These are phyloP conservation scores for Notospermus geniculatus DNA, from an alignment of 1,140 invertebrate genomes.

Conservation along the genomic window DNA sequence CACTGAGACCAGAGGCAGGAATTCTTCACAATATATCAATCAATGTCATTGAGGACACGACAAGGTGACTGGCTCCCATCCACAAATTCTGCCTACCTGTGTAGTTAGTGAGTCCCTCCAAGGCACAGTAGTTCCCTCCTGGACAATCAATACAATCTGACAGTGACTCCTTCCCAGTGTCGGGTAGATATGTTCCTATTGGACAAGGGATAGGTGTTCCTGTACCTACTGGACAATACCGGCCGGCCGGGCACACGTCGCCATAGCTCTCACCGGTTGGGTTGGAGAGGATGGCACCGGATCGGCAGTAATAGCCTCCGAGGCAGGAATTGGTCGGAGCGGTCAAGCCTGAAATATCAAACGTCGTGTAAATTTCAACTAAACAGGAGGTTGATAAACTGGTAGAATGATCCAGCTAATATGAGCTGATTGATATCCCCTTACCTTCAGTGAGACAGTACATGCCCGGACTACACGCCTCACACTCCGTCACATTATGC, in stretches of 20 bases:
- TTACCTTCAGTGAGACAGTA: conserved; percentile 44
- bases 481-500: conserved; percentile 41
- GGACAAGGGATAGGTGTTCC: conserved; percentile 41
- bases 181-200: conserved; percentile 39
- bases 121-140: conserved; percentile 43
- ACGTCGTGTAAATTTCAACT: background rate
- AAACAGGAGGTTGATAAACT: too few species aligned
- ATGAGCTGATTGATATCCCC: too few species aligned
- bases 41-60: too few species aligned
- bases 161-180: conserved; percentile 22
- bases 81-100: conserved; percentile 29
- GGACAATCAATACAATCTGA: conserved; percentile 45
- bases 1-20: too few species aligned
- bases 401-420: too few species aligned
- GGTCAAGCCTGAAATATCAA: conserved; percentile 34
- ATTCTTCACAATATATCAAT: too few species aligned
- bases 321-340: conserved; percentile 37
- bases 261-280: conserved; percentile 40
- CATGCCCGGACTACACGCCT: conserved; percentile 37
- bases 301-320: conserved; percentile 42
- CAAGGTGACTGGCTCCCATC: too few species aligned
- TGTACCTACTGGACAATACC: conserved; percentile 45
- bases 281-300: conserved; percentile 33
- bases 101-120: conserved; percentile 34
- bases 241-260: conserved; percentile 42